Evolutionary conservation across 1,140 invertebrate species (phyloP).

Genomic region (Cyrtorhinus lividipennis): DNA sequence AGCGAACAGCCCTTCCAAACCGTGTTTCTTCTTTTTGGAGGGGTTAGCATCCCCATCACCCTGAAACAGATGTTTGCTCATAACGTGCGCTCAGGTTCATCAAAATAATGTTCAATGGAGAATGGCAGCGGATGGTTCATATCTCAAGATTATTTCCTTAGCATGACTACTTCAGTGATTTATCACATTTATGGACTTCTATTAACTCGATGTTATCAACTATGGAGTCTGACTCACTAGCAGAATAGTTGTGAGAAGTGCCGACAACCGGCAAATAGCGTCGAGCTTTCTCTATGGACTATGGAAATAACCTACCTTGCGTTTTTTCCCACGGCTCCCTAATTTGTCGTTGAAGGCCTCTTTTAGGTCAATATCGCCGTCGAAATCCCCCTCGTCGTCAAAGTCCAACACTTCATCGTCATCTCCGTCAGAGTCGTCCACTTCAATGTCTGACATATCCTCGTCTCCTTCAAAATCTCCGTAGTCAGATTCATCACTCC

Average conservation of each 20-base stretch:
- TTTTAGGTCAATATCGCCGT: slow-evolving; percentile 19
- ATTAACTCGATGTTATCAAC: no score
- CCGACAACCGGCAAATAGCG: background rate
- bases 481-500: slow-evolving; percentile 15
- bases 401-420: slow-evolving; percentile 22
- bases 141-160: no score
- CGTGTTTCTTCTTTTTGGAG: slow-evolving; percentile 18
- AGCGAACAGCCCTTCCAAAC: slow-evolving; percentile 36
- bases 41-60: background rate
- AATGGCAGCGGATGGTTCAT: no score
- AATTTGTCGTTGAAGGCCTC: slow-evolving; percentile 13
- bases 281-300: background rate
- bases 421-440: slow-evolving; percentile 16
- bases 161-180: no score
- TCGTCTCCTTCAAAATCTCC: slow-evolving; percentile 18
- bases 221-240: no score
- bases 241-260: no score
- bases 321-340: background rate
- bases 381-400: slow-evolving; percentile 12
- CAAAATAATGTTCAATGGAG: no score
- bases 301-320: slow-evolving; percentile 2
- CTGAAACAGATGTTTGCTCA: no score
- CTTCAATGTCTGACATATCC: slow-evolving; percentile 21
- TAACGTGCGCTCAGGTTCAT: no score
- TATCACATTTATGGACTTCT: no score